Conservation (phyloP, 2,888 invertebrate genomes). For the Steinernema hermaphroditum region DNA sequence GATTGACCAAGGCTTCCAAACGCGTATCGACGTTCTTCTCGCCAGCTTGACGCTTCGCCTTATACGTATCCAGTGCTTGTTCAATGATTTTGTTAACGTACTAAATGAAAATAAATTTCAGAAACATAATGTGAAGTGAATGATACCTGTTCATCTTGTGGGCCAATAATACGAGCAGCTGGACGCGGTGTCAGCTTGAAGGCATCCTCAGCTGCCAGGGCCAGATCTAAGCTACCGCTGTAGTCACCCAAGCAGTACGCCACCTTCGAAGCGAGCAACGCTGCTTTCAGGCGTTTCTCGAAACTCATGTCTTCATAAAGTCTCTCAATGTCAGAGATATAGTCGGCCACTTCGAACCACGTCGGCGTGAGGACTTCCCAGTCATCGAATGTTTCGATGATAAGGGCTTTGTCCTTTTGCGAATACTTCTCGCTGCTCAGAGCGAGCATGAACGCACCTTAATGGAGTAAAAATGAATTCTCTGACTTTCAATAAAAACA, state of each 20-base stretch:
- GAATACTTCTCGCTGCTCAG: slow-evolving; percentile 42
- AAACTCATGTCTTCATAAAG: slow-evolving; percentile 89
- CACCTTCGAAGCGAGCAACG: slow-evolving; percentile 90
- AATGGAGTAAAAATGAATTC: slow-evolving; percentile 10
- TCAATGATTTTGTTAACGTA: slow-evolving; percentile 61
- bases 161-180: slow-evolving; percentile 72
- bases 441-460: slow-evolving; percentile 52
- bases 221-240: slow-evolving; percentile 94
- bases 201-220: slow-evolving; percentile 83
- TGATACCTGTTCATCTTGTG: slow-evolving; percentile 53
- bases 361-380: slow-evolving; percentile 59
- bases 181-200: slow-evolving; percentile 91
- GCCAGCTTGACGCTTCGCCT: slow-evolving; percentile 36
- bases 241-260: slow-evolving; percentile 96
- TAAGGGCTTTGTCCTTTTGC: slow-evolving; percentile 48
- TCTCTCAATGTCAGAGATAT: slow-evolving; percentile 74
- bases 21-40: slow-evolving; percentile 66
- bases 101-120: slow-evolving; percentile 36
- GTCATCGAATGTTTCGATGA: slow-evolving; percentile 56
- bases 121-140: background rate
- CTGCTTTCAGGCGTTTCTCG: slow-evolving; percentile 85
- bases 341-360: slow-evolving; percentile 62
- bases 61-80: slow-evolving; percentile 60
- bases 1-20: slow-evolving; percentile 88
- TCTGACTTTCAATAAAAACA: background rate